Conservation (phyloP, 2,113 vertebrate species). For the Apteryx mantelli region DNA sequence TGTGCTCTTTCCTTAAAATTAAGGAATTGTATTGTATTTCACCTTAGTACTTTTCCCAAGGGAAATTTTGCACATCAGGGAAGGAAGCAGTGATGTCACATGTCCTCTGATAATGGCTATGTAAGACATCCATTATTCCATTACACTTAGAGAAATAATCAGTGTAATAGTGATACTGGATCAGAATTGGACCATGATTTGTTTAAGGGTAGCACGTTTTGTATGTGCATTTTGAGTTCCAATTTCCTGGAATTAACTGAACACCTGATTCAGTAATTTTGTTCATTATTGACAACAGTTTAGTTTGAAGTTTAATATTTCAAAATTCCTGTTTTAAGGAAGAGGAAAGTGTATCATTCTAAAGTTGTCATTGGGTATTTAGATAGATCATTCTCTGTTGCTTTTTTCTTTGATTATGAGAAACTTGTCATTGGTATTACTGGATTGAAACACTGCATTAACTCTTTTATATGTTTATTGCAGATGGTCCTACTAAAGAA, state of each 20-base stretch:
- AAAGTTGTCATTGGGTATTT: neutral
- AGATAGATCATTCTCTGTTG: neutral
- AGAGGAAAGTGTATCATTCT: neutral
- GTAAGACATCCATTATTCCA: neutral
- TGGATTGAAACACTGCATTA: neutral
- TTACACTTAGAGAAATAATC: neutral
- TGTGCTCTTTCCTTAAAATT: neutral
- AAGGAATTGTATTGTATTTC: neutral
- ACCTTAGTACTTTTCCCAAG: neutral
- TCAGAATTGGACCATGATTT: neutral
- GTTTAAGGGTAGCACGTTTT: neutral
- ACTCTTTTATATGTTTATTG: slow-evolving; percentile 62
- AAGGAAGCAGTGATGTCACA: neutral
- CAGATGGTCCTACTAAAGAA: slow-evolving; percentile 88
- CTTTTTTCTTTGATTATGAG: neutral
- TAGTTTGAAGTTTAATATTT: neutral
- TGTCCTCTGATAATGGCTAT: neutral
- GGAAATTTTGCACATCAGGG: neutral
- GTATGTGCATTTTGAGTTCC: neutral
- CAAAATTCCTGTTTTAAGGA: neutral
- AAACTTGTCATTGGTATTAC: neutral
- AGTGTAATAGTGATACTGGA: neutral
- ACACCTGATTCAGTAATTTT: neutral
- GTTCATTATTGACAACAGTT: neutral
- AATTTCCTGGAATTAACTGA: neutral